Evolutionary conservation across 2,113 vertebrate species (phyloP), one percentile per base, ranked within the genome.

Genomic region (Tragulus kanchil): DNA sequence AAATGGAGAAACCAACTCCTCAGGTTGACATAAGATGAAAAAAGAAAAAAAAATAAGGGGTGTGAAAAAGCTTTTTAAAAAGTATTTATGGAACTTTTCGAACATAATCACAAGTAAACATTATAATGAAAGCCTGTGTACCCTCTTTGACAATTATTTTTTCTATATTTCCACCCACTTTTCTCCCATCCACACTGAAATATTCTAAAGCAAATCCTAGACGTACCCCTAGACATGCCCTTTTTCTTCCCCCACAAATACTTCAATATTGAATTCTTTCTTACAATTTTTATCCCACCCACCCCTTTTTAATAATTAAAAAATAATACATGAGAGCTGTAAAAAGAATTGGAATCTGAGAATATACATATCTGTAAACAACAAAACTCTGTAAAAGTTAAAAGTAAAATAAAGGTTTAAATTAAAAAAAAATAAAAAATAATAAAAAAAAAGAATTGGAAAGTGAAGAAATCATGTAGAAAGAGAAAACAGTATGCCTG

Each of bases 261-360:
- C 54, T 97, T 73, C 67, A 84, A n/a, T 75, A 96, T 48, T 83
- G 19, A 97, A 77, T 13, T 84, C 13, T 62, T 75, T 96, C 96
- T 83, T 84, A 81, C 28, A 52, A 36, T 36, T 36, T 36, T 36
- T 36, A 36, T 36, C 36, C 36, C 36, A 36, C 36, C 36, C 36
- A 36, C 36, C 36, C 36, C 36, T 61, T 94, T 93, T 89, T 89
- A 48, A 85, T 31, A 82, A 94, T 83, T 94, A 64, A 69, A 96
- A 95, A 69, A 86, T 67, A 93, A 96, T 62, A 89, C 10, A 71
- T 26, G 25, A 78, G 85, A 7, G 58, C 71, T 88, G 16, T 48
- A 81, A 77, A 92, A 93, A 93, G 36, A 36, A 36, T 36, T 36
- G 36, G 36, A 36, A 36, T 36, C 36, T 36, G 36, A 36, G 36